These are phyloP conservation scores for Sarcophaga subvicina DNA, from an alignment of 2,888 invertebrate genomes.

Conservation along the genomic window DNA sequence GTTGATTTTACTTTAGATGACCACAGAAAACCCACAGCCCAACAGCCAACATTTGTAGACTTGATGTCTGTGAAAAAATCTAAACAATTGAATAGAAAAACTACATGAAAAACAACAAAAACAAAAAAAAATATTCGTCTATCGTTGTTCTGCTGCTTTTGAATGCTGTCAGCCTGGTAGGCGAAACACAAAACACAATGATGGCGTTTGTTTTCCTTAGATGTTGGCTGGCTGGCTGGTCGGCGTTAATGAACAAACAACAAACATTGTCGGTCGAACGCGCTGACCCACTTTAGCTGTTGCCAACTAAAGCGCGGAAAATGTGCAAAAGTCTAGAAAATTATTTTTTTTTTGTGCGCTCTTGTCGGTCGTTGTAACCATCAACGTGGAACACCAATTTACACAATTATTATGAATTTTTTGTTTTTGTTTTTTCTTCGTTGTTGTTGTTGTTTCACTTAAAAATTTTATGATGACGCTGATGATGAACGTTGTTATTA, in stretches of 20 bases:
- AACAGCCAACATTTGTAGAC: slow-evolving; percentile 30
- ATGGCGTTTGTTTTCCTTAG: slow-evolving; percentile 10
- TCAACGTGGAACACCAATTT: not conserved
- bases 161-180: slow-evolving; percentile 18
- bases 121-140: not conserved
- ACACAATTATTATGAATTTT: not conserved
- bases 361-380: not conserved
- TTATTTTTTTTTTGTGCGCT: slow-evolving; percentile 25
- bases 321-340: slow-evolving; percentile 55
- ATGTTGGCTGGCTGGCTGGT: not conserved
- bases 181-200: slow-evolving; percentile 10
- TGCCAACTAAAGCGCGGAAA: slow-evolving; percentile 61
- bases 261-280: slow-evolving; percentile 14
- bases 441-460: slow-evolving; percentile 8
- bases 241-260: slow-evolving; percentile 32
- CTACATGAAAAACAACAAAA: not conserved
- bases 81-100: slow-evolving; percentile 32
- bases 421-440: slow-evolving; percentile 14
- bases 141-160: not conserved
- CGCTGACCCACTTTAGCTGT: slow-evolving; percentile 64
- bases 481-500: slow-evolving; percentile 7
- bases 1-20: not conserved
- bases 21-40: slow-evolving; percentile 9
- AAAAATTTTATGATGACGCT: not conserved
- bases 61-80: slow-evolving; percentile 49